Base-by-base conservation (phyloP, 1,140 invertebrate genomes). In the Ostrea denselamellosa region DNA sequence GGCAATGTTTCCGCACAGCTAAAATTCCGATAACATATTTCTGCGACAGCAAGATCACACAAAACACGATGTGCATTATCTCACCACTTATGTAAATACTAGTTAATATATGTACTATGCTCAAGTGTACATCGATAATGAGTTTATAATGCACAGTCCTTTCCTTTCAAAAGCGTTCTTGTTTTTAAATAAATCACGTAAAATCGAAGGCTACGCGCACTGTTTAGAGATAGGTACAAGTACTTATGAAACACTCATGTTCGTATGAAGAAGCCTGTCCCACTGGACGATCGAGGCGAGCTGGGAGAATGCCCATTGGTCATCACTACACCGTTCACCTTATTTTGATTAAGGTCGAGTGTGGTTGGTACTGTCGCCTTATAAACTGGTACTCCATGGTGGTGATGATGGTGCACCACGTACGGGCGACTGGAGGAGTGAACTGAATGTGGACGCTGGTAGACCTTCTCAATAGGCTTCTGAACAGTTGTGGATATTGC, bases 381-480 rank as follows among this genome's bases (percentile, higher is more conserved):
- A 28, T 77, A 34, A 77, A 34, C 68, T 22, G n/a, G 53, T 83
- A 51, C 82, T 12, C 51, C 19, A 10, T 83, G 82, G 22, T 52
- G 44, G 44, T 83, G 82, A n/a, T 53, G 54, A n/a, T 51, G 54
- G 56, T 85, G 58, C 28, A 65, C 58, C 14, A 65, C 34, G 12
- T 44, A 65, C 9, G 54, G 54, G 14, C 84, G 84, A 51, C 34
- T 34, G 2, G 87, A 82, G 14, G 83, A 52, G 52, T 85, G 83
- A 54, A 85, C 83, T 0, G 53, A 51, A 19, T 71, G 53, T 2
- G 86, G 88, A 22, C 88, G 62, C 52, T 65, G 83, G 51, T 89
- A 89, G 2, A 89, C 88, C 12, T 81, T 85, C 65, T 89, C 88
- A 12, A 89, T 89, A 8, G 86, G 88, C 62, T 68, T 77, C n/a